phyloP scores from a whole-genome alignment of 2,888 invertebrate species.

The Amiota mariae region DNA sequence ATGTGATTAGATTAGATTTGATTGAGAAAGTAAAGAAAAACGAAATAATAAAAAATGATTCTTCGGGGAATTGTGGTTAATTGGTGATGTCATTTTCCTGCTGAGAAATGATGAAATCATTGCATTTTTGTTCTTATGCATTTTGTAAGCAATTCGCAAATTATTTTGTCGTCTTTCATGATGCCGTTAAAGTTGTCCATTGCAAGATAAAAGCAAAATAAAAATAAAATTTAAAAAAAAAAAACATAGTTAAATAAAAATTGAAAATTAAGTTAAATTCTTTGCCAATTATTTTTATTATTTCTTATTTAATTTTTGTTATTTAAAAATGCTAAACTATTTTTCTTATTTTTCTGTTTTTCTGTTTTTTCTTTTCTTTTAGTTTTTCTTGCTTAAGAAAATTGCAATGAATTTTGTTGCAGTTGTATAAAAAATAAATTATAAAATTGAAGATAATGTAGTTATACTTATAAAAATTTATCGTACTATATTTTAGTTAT shows the following conservation, averaged over 20 bases:
- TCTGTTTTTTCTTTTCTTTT: too few species aligned
- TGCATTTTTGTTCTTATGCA: constrained; percentile 14
- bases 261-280: neutral
- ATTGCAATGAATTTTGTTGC: constrained; percentile 1
- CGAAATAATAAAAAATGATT: neutral
- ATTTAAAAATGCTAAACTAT: too few species aligned
- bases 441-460: neutral
- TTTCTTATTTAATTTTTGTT: too few species aligned
- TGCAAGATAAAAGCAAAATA: neutral
- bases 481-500: constrained; percentile 6
- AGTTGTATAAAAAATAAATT: constrained; percentile 5
- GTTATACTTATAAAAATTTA: constrained; percentile 4
- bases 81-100: neutral
- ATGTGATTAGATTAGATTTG: too few species aligned
- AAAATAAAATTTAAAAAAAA: neutral
- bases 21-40: neutral
- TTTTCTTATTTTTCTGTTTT: constrained; percentile 41
- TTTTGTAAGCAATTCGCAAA: neutral
- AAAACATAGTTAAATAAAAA: neutral
- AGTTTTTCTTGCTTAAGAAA: constrained; percentile 1
- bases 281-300: constrained; percentile 29
- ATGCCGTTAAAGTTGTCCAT: neutral
- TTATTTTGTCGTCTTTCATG: too few species aligned
- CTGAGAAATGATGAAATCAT: neutral
- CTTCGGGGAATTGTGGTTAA: neutral